These are phyloP conservation scores for Orycteropus afer DNA, from an alignment of 2,113 vertebrate genomes.

Conservation along the genomic window DNA sequence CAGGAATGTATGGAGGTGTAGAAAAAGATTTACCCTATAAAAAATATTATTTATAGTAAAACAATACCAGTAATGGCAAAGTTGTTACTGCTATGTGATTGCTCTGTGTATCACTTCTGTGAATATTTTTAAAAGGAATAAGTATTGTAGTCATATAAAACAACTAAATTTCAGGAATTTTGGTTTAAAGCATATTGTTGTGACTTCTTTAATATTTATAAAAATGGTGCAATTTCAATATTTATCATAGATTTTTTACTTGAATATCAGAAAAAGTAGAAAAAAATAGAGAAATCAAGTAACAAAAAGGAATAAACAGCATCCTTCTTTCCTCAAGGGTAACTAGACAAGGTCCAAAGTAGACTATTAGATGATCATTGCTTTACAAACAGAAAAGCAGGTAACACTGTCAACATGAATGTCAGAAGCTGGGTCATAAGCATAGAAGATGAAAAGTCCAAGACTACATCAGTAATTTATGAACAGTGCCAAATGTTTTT, in stretches of 20 bases:
- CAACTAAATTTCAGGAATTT: neutral
- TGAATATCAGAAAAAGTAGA: neutral
- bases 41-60: neutral
- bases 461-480: neutral
- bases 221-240: neutral
- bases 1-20: neutral
- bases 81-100: neutral
- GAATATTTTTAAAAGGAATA: neutral
- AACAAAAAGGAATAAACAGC: neutral
- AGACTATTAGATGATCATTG: neutral
- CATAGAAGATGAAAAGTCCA: neutral
- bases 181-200: neutral
- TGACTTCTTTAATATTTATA: slow-evolving; percentile 7
- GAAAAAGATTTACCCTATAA: neutral
- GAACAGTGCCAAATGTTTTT: neutral
- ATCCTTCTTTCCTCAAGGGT: neutral
- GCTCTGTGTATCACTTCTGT: neutral
- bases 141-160: neutral
- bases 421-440: neutral
- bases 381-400: neutral
- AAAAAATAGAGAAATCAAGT: neutral
- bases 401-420: neutral
- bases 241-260: slow-evolving; percentile 2
- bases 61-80: neutral
- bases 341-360: neutral